Evolutionary conservation across 1,140 invertebrate species (phyloP).

Genomic region (Orius laevigatus): DNA sequence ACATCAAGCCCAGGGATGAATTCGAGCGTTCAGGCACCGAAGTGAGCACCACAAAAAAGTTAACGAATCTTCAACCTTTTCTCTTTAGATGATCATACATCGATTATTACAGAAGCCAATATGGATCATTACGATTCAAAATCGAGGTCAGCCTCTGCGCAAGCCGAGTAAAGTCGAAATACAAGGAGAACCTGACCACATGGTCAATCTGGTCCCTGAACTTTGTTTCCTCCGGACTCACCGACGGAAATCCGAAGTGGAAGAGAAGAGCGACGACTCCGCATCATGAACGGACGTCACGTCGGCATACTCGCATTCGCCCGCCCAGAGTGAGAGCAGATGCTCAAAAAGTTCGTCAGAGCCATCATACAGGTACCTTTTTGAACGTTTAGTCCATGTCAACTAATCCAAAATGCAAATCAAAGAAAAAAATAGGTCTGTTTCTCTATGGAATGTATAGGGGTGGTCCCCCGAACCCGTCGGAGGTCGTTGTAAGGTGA

Average conservation of each 20-base stretch:
- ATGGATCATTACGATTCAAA: constrained; percentile 53
- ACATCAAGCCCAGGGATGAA: constrained; percentile 39
- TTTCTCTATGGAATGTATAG: too few relatives aligned
- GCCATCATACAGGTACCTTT: constrained; percentile 36
- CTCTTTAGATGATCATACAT: constrained; percentile 38
- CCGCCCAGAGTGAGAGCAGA: constrained; percentile 47
- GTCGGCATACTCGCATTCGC: constrained; percentile 54
- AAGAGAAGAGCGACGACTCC: too few relatives aligned
- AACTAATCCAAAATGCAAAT: too few relatives aligned
- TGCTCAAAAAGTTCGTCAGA: constrained; percentile 49
- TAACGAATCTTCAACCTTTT: background rate
- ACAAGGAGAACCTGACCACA: constrained; percentile 28
- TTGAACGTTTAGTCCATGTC: background rate
- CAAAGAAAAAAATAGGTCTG: too few relatives aligned
- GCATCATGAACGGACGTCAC: constrained; percentile 70
- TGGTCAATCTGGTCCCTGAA: constrained; percentile 64
- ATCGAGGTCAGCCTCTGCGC: constrained; percentile 64
- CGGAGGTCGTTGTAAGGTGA: too few relatives aligned
- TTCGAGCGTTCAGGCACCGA: too few relatives aligned
- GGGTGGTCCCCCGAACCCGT: too few relatives aligned
- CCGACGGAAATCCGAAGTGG: constrained; percentile 37
- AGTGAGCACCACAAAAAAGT: background rate
- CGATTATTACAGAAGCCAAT: constrained; percentile 58
- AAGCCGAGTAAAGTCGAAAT: constrained; percentile 30
- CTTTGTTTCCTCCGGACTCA: constrained; percentile 60